Percentiles rank a stretch among this genome's conserved stretches.
phyloP scores from a whole-genome alignment of 2,888 invertebrate genomes.

The Onchidella celtica region DNA sequence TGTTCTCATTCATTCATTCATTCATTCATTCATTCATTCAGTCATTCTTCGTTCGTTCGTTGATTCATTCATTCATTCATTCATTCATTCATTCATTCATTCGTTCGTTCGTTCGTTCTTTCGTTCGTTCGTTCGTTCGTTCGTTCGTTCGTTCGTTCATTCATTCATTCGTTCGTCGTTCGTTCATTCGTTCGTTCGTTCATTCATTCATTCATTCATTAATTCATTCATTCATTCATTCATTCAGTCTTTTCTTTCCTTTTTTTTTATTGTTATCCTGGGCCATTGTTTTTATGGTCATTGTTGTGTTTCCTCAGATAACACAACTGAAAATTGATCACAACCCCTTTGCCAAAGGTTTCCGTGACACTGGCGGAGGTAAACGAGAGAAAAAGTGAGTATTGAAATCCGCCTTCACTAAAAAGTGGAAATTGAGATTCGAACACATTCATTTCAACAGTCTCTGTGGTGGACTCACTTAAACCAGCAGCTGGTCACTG shows the following conservation, averaged over 20 bases:
- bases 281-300: neutral
- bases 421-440: neutral
- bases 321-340: conserved; percentile 81
- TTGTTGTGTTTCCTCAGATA: conserved; percentile 74
- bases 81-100: neutral
- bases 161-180: neutral
- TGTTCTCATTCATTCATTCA: neutral
- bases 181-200: neutral
- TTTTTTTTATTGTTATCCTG: neutral
- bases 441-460: too few species aligned
- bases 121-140: too few species aligned
- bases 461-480: too few species aligned
- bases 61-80: neutral
- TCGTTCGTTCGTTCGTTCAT: neutral
- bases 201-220: too few species aligned
- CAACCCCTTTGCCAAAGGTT: conserved; percentile 81
- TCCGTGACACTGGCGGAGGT: conserved; percentile 90
- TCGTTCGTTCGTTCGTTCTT: too few species aligned
- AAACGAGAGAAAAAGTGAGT: conserved; percentile 99
- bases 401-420: neutral
- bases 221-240: neutral
- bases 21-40: neutral
- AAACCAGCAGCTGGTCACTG: too few species aligned
- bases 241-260: neutral
- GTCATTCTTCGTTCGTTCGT: too few species aligned